phyloP scores from a whole-genome alignment of 2,113 vertebrate species.

The Hiodon alosoides region DNA sequence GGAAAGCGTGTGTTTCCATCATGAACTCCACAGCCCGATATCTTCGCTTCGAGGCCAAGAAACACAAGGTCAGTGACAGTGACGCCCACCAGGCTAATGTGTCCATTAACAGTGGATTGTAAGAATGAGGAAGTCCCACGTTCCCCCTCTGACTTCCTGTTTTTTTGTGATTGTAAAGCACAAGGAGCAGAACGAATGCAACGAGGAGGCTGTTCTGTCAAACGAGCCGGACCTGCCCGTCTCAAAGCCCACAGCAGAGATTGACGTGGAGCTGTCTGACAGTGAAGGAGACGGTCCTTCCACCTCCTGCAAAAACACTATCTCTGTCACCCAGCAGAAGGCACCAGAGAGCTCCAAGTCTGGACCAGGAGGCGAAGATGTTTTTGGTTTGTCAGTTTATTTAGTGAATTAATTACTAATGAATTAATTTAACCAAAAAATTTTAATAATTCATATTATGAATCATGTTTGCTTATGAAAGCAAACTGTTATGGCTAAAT shows the following conservation, averaged over 20 bases:
- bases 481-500: too few species aligned
- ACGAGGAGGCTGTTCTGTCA: background rate
- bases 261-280: slow-evolving; percentile 45
- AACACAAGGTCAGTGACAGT: slow-evolving; percentile 43
- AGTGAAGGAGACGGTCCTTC: slow-evolving; percentile 26
- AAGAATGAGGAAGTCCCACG: background rate
- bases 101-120: background rate
- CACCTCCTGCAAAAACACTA: background rate
- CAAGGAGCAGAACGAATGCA: background rate
- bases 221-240: background rate
- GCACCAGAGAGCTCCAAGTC: background rate
- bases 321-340: background rate
- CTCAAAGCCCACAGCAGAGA: slow-evolving; percentile 27
- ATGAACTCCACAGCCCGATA: slow-evolving; percentile 58
- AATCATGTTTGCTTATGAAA: too few species aligned
- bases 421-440: too few species aligned
- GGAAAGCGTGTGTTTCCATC: slow-evolving; percentile 60
- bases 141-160: background rate
- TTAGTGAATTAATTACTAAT: background rate
- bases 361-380: background rate
- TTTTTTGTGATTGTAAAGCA: background rate
- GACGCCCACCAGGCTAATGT: background rate
- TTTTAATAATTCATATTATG: too few species aligned
- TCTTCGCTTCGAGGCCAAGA: slow-evolving; percentile 53
- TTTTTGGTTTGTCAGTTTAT: slow-evolving; percentile 2